A percentile compares a stretch with the other conserved stretches of the same genome.
phyloP scores from a whole-genome alignment of 2,797 vertebrate species.

The Garrulus glandarius region DNA sequence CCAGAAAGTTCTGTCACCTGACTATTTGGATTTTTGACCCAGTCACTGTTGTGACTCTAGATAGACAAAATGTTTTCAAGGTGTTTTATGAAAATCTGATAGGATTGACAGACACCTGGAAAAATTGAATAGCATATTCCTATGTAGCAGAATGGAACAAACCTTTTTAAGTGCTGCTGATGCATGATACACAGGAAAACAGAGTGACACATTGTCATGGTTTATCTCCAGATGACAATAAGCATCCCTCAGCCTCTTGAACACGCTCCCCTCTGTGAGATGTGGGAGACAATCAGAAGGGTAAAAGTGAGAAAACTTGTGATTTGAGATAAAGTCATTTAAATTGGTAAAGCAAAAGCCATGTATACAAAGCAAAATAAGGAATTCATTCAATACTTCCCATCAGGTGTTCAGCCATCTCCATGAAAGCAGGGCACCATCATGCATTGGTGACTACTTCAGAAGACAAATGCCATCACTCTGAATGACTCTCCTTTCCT shows the following conservation, averaged over 20 bases:
- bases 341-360: neutral
- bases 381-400: neutral
- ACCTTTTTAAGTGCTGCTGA: neutral
- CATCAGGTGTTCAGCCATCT: neutral
- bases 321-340: neutral
- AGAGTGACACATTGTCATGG: rapidly evolving
- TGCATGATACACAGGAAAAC: neutral
- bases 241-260: neutral
- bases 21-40: neutral
- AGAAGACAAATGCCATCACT: neutral
- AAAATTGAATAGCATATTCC: neutral
- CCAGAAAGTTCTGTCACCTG: neutral
- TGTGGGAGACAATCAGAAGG: neutral
- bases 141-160: neutral
- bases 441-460: rapidly evolving
- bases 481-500: neutral
- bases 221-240: neutral
- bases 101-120: neutral
- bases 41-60: neutral
- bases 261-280: neutral
- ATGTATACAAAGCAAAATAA: rapidly evolving
- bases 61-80: neutral
- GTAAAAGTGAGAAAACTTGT: neutral
- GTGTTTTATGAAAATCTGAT: neutral
- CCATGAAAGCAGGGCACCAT: neutral